Percentiles rank a stretch among this genome's conserved stretches.
phyloP scores from a whole-genome alignment of 2,797 vertebrate genomes.

The Bufotes viridis region DNA sequence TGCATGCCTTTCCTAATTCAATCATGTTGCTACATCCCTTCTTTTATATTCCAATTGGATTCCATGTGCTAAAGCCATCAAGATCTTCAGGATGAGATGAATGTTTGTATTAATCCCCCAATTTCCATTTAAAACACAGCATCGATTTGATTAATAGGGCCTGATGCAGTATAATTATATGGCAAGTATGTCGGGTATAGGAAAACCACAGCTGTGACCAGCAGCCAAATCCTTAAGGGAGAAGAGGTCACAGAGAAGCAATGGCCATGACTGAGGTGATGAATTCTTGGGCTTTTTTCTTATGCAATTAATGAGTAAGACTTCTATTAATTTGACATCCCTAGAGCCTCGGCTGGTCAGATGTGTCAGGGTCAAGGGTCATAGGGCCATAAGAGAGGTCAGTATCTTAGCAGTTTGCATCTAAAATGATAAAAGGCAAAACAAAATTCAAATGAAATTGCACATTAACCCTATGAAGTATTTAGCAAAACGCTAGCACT shows the following conservation, averaged over 20 bases:
- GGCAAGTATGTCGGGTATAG: conserved; percentile 89
- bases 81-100: conserved; percentile 98
- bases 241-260: conserved; percentile 96
- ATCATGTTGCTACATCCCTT: conserved; percentile 90
- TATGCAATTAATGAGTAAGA: conserved; percentile 98
- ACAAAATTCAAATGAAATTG: conserved; percentile 76
- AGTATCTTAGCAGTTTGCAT: conserved; percentile 83
- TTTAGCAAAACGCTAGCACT: conserved; percentile 48
- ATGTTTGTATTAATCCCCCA: conserved; percentile 99
- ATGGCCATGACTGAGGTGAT: conserved; percentile 99
- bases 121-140: conserved; percentile 99
- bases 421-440: conserved; percentile 77
- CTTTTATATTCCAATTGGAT: conserved; percentile 99
- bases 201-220: conserved; percentile 96
- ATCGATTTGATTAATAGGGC: conserved; percentile 99
- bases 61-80: conserved; percentile 96
- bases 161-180: conserved; percentile 99
- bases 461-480: conserved; percentile 68
- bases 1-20: conserved; percentile 90
- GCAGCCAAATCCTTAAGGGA: conserved; percentile 92
- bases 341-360: conserved; percentile 98
- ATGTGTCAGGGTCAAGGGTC: conserved; percentile 96
- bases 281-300: conserved; percentile 97
- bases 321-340: conserved; percentile 98
- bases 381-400: conserved; percentile 91